Percentiles rank a stretch among this genome's conserved stretches.
These are phyloP conservation scores for Microcebus tavaratra DNA, from an alignment of 2,113 vertebrate genomes.

Conservation along the genomic window DNA sequence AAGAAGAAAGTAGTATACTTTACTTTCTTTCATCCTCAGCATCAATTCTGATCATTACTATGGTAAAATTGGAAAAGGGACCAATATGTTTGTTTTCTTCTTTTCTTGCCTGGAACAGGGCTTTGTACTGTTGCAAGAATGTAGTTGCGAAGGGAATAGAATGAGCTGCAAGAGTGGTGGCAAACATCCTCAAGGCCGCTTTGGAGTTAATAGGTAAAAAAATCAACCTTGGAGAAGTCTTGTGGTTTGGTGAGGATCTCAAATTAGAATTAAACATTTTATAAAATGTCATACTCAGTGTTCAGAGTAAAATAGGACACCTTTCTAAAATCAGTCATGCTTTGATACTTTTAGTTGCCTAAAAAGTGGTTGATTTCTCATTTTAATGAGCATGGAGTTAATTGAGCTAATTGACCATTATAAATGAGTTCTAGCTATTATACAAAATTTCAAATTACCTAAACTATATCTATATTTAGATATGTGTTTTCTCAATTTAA, in stretches of 20 bases:
- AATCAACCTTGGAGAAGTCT: neutral
- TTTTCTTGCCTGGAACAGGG: neutral
- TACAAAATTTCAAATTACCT: constrained; percentile 2
- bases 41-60: neutral
- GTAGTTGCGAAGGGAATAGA: neutral
- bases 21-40: constrained; percentile 13
- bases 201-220: neutral
- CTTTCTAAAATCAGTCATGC: neutral
- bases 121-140: neutral
- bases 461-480: neutral
- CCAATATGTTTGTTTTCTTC: neutral
- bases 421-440: neutral
- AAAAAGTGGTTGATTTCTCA: neutral
- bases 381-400: neutral
- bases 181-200: neutral
- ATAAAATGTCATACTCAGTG: neutral
- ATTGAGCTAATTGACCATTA: neutral
- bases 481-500: constrained; percentile 39
- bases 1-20: neutral
- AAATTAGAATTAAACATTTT: constrained; percentile 26
- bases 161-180: neutral
- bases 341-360: neutral
- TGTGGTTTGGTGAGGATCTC: neutral
- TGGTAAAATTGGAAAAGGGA: constrained; percentile 3
- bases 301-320: neutral